Evolutionary conservation across 2,113 vertebrate genomes (phyloP), one percentile per base, ranked within the genome.

Genomic region (Triplophysa dalaica): DNA sequence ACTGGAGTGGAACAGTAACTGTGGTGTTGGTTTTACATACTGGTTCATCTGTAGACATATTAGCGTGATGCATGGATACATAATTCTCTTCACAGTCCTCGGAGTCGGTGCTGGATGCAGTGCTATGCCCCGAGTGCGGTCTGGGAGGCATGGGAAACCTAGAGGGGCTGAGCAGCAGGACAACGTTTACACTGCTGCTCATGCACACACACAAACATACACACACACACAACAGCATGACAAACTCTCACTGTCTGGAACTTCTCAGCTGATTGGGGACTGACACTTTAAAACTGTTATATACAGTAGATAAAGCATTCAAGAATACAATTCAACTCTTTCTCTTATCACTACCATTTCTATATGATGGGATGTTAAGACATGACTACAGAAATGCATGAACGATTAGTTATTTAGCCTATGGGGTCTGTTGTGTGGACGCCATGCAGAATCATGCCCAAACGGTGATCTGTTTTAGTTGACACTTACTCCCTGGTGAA

Each of bases 71-170:
- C 98, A 99, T 99, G 93, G 94, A 86, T 86, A 99, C 96, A 87
- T 99, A 99, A 93, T 96, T 96, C 91, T 99, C 98, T 82, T 98
- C 96, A 86, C 94, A 95, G 87, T 99, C 97, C 6, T 97, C 97
- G 0, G 98, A 99, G 91, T 99, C 98, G 85, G 96, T 96, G 94
- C 96, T 99, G 89, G 98, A 99, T 81, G 95, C 96, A 83, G 94
- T 98, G 91, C 97, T 99, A 88, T 99, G 97, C 93, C 97, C 95
- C 79, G 98, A 99, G 78, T 95, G 92, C 8, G 97, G 96, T 89
- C 97, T 95, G 82, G 95, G 87, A 84, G 95, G 94, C 90, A 95
- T 86, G 85, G 95, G 95, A 87, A 96, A 98, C 94, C 97, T 99
- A 90, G 96, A 96, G 90, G 93, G 91, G 90, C 97, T 99, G 90